Percentiles rank a stretch among this genome's conserved stretches.
These are phyloP conservation scores for Drosophila navojoa DNA, from an alignment of 1,140 invertebrate genomes.

Conservation along the genomic window DNA sequence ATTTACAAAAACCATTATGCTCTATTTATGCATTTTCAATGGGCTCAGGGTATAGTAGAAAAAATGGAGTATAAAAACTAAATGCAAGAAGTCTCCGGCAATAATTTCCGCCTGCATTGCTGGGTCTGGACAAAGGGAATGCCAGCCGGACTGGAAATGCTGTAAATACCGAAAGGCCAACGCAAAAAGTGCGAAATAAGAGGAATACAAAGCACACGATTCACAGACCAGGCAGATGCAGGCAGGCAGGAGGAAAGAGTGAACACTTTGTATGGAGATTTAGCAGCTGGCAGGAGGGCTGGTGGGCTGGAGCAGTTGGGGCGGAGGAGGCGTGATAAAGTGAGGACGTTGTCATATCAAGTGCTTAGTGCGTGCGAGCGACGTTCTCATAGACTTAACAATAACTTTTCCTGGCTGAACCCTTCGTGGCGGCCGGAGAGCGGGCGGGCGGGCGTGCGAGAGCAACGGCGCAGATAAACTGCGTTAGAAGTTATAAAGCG, in stretches of 20 bases:
- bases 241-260: not conserved
- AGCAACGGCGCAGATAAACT: slow-evolving; percentile 62
- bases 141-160: slow-evolving; percentile 19
- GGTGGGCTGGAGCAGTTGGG: not conserved
- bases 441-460: slow-evolving; percentile 13
- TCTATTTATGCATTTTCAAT: not conserved
- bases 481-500: slow-evolving; percentile 80
- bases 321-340: not conserved
- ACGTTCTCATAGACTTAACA: slow-evolving; percentile 52
- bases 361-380: slow-evolving; percentile 67
- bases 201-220: slow-evolving; percentile 28
- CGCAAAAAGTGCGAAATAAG: slow-evolving; percentile 41
- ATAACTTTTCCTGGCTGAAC: slow-evolving; percentile 67
- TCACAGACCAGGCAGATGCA: slow-evolving; percentile 12
- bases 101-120: slow-evolving; percentile 72
- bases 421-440: slow-evolving; percentile 15
- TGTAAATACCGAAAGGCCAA: slow-evolving; percentile 17
- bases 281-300: not conserved
- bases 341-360: slow-evolving; percentile 42
- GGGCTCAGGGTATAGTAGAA: not conserved
- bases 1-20: not conserved
- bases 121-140: slow-evolving; percentile 18
- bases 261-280: slow-evolving; percentile 13
- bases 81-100: slow-evolving; percentile 58
- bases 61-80: slow-evolving; percentile 24